Conservation (phyloP, 2,797 vertebrate species). For the Scolopax rusticola region DNA sequence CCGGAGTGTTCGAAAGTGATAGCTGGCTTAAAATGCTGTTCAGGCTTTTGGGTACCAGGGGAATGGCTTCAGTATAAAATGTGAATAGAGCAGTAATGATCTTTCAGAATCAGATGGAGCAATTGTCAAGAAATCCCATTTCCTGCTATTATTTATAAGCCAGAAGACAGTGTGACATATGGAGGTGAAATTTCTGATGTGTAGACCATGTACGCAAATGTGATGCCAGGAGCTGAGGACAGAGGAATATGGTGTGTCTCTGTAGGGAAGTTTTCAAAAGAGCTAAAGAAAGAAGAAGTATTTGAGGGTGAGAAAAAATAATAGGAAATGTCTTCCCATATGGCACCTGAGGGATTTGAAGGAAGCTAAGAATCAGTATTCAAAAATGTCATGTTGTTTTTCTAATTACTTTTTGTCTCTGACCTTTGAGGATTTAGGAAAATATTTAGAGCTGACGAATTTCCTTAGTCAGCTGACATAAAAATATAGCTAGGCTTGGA, state of each 20-base stretch:
- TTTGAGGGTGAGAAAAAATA: not conserved
- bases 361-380: not conserved
- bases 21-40: not conserved
- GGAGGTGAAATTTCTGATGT: not conserved
- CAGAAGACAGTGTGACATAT: not conserved
- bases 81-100: not conserved
- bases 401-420: not conserved
- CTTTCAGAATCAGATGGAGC: not conserved
- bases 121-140: not conserved
- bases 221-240: not conserved
- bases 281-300: not conserved
- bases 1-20: fast-evolving
- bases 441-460: not conserved
- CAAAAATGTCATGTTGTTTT: not conserved
- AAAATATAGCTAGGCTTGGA: not conserved
- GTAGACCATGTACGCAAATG: fast-evolving
- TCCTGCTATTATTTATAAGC: not conserved
- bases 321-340: not conserved
- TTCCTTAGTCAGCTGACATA: not conserved
- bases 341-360: not conserved
- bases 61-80: not conserved
- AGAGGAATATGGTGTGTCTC: not conserved
- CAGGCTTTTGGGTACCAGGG: not conserved
- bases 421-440: not conserved
- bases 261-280: not conserved